Percentiles rank a stretch among this genome's conserved stretches.
phyloP scores from a whole-genome alignment of 2,113 vertebrate genomes.

The Protobothrops mucrosquamatus region DNA sequence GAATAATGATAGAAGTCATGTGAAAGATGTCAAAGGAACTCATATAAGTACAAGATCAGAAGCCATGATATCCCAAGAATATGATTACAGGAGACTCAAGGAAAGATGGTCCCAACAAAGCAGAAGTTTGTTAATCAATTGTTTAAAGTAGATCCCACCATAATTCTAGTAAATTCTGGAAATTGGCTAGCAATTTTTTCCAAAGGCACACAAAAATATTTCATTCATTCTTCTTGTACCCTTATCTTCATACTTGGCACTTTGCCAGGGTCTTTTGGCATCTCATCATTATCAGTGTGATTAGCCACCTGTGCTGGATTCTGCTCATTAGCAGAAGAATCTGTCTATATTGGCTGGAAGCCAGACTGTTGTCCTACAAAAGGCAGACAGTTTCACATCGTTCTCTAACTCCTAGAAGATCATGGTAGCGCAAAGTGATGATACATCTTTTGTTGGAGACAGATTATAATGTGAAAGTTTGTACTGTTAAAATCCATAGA shows the following conservation, averaged over 20 bases:
- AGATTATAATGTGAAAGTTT: not conserved
- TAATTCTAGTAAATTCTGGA: not conserved
- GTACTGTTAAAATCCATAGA: not conserved
- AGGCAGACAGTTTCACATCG: not conserved
- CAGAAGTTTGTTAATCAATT: not conserved
- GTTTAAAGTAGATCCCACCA: not conserved
- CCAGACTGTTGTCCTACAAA: not conserved
- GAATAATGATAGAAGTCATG: not conserved
- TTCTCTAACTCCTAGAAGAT: not conserved
- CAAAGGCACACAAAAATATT: not conserved
- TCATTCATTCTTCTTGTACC: not conserved
- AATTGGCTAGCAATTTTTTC: not conserved
- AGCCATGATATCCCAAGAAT: not conserved
- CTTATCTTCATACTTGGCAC: not conserved
- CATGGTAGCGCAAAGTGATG: not conserved
- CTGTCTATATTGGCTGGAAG: not conserved
- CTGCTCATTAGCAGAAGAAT: not conserved
- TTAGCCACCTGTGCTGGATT: not conserved
- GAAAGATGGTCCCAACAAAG: not conserved
- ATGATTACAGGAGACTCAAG: not conserved
- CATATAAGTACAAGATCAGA: not conserved
- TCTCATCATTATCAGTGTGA: not conserved
- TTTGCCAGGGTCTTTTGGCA: not conserved
- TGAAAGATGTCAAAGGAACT: not conserved
- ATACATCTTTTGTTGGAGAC: not conserved